These are phyloP conservation scores for Tetheella fluctuosa DNA, from an alignment of 2,888 invertebrate species.

Conservation along the genomic window DNA sequence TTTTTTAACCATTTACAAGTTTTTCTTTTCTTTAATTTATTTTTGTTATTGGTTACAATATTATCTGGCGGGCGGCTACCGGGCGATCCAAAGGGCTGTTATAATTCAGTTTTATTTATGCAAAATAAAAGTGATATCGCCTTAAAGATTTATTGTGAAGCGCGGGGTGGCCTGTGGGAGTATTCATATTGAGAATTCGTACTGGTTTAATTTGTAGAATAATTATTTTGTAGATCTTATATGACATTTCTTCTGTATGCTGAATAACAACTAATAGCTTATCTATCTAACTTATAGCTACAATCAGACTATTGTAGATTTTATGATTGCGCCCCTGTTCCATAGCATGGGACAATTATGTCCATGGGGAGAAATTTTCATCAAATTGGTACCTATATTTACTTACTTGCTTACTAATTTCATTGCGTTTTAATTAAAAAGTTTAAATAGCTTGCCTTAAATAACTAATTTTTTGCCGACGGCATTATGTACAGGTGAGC, in stretches of 20 bases:
- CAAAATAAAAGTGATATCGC: slow-evolving; percentile 77
- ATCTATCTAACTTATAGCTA: too few relatives aligned
- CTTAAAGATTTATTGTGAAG: slow-evolving; percentile 71
- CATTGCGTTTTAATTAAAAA: too few relatives aligned
- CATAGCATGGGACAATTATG: too few relatives aligned
- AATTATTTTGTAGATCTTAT: background rate
- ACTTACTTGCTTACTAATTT: too few relatives aligned
- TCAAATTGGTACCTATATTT: too few relatives aligned
- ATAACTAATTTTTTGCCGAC: background rate
- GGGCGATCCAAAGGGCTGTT: slow-evolving; percentile 76
- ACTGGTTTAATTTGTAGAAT: slow-evolving; percentile 16
- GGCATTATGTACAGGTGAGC: background rate
- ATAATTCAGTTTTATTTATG: slow-evolving; percentile 83
- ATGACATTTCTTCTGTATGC: background rate
- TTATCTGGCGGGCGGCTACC: slow-evolving; percentile 80
- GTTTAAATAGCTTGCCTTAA: too few relatives aligned
- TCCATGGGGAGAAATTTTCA: too few relatives aligned
- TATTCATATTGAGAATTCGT: slow-evolving; percentile 32
- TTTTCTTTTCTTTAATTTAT: slow-evolving; percentile 70
- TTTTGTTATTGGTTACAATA: slow-evolving; percentile 81
- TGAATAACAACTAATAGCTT: too few relatives aligned
- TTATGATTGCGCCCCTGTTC: too few relatives aligned
- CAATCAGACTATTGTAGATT: too few relatives aligned
- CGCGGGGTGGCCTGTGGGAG: slow-evolving; percentile 55
- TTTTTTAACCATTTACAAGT: slow-evolving; percentile 59